A percentile compares a stretch with the other conserved stretches of the same genome.
phyloP scores from a whole-genome alignment of 2,113 vertebrate genomes.

The Poeciliopsis retropinna region DNA sequence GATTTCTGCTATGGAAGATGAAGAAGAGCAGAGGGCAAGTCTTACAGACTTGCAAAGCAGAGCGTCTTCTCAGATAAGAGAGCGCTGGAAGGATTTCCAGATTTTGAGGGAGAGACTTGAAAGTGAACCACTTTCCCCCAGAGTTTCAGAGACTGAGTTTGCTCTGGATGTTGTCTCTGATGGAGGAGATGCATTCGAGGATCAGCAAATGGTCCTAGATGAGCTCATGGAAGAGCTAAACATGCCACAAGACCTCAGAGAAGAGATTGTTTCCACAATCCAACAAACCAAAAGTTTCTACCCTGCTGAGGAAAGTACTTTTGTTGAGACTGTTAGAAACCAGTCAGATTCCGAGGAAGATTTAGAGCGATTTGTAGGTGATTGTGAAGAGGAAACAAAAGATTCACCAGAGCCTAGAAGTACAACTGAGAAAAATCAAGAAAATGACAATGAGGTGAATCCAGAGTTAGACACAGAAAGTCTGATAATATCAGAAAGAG shows the following conservation, averaged over 20 bases:
- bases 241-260: slow-evolving; percentile 70
- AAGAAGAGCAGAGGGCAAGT: slow-evolving; percentile 82
- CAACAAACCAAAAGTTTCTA: slow-evolving; percentile 51
- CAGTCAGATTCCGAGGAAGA: slow-evolving; percentile 58
- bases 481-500: neutral
- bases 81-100: slow-evolving; percentile 75
- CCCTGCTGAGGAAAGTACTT: slow-evolving; percentile 49
- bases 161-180: slow-evolving; percentile 65
- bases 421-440: neutral
- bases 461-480: slow-evolving; percentile 13
- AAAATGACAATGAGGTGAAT: neutral
- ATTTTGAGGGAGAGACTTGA: slow-evolving; percentile 59
- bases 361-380: slow-evolving; percentile 42
- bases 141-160: slow-evolving; percentile 67
- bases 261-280: slow-evolving; percentile 63
- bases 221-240: slow-evolving; percentile 76
- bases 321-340: slow-evolving; percentile 38
- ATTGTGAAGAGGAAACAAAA: slow-evolving; percentile 8
- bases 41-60: slow-evolving; percentile 81
- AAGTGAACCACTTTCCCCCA: slow-evolving; percentile 62
- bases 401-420: slow-evolving; percentile 20
- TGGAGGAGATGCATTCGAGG: slow-evolving; percentile 46
- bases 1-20: slow-evolving; percentile 77
- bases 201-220: slow-evolving; percentile 56
- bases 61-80: slow-evolving; percentile 70